Evolutionary conservation across 1,140 invertebrate genomes (phyloP).

Genomic region (Zaprionus gabonicus): DNA sequence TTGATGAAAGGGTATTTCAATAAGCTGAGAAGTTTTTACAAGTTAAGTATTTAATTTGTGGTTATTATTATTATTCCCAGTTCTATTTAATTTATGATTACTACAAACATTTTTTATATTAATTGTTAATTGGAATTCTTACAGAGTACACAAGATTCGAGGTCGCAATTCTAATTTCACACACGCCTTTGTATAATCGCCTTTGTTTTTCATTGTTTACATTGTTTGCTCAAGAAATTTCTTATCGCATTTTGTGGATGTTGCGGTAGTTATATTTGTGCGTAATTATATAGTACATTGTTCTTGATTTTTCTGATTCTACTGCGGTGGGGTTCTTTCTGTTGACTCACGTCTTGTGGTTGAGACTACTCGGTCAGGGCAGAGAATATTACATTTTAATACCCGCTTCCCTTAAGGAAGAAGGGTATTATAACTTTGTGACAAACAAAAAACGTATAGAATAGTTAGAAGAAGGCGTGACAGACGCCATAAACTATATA

Average conservation of each 20-base stretch:
- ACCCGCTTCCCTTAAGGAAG: no score
- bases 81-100: no score
- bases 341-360: slow-evolving; percentile 38
- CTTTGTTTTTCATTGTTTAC: background rate
- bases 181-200: background rate
- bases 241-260: background rate
- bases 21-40: background rate
- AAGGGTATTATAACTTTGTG: no score
- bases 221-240: background rate
- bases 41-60: no score
- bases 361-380: slow-evolving; percentile 16
- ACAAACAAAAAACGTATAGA: no score
- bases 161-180: background rate
- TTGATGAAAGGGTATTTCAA: background rate
- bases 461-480: no score
- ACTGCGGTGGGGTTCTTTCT: slow-evolving; percentile 11
- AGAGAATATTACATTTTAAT: slow-evolving; percentile 24
- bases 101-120: background rate
- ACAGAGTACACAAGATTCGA: background rate
- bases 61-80: no score
- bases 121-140: background rate
- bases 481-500: no score
- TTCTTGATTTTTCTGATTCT: slow-evolving; percentile 22
- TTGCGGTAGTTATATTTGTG: slow-evolving; percentile 17
- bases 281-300: slow-evolving; percentile 25